Evolutionary conservation across 2,113 vertebrate species (phyloP), one percentile per base, ranked within the genome.

Genomic region (Pelmatolapia mariae): DNA sequence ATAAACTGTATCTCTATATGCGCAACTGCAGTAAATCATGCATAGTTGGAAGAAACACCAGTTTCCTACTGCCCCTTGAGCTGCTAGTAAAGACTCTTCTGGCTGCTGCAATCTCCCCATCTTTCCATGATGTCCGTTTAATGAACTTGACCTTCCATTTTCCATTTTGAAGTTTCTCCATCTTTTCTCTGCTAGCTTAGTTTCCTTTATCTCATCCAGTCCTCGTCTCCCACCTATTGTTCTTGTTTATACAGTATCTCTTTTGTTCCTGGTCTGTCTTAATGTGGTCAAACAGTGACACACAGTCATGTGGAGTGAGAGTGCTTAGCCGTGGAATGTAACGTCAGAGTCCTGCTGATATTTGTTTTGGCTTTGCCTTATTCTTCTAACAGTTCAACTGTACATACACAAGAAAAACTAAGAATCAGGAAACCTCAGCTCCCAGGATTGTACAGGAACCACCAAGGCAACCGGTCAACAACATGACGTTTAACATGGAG

Each of bases 401-500:
- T 95, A 98, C 98, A 0, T 98, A 94, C 93, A 87, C 6, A 91
- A 96, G 63, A 22, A 22, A 68, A 68, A 38, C 63, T 38, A 38
- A 79, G 92, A 86, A 83, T 43, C 86, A 66, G 84, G 85, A 93
- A n/a, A 31, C 22, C 11, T 26, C 86, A 18, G 66, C 29, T 43
- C 47, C 81, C 40, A 50, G 36, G 86, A 83, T 88, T 16, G 7
- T 88, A 9, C 87, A 89, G 3, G 92, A 73, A 22, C 84, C 81
- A 5, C 31, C 31, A 10, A 84, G 59, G 76, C 89, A 73, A 2
- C 92, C 61, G 9, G 63, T 92, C 33, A 82, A 89, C 89, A 97
- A 98, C 50, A 93, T 97, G 71, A 96, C 97, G 10, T 98, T 98
- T 93, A 97, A 87, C 84, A 98, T 99, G 97, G 98, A 99, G 52